phyloP scores from a whole-genome alignment of 2,797 vertebrate species.

The Melanogrammus aeglefinus region DNA sequence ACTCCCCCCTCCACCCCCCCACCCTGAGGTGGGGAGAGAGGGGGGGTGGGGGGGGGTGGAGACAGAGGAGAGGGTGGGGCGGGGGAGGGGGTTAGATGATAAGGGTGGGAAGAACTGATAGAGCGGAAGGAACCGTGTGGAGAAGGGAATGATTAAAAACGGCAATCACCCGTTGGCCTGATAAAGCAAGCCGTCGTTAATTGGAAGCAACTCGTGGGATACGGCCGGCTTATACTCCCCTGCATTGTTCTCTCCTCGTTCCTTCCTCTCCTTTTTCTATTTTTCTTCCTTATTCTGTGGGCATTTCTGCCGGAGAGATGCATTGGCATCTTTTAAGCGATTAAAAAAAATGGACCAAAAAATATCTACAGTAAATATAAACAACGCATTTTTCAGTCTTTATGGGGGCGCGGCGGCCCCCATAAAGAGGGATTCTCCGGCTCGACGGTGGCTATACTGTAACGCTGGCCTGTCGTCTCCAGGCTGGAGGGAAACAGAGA shows the following conservation, averaged over 20 bases:
- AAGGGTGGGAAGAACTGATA: conserved; percentile 74
- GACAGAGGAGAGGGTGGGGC: conserved; percentile 29
- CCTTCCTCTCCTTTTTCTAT: conserved; percentile 10
- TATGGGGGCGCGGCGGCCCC: conserved; percentile 13
- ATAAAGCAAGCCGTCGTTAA: conserved; percentile 87
- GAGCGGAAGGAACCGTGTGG: conserved; percentile 67
- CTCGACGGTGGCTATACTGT: conserved; percentile 18
- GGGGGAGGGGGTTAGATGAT: conserved; percentile 66
- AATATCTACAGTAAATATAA: conserved; percentile 5
- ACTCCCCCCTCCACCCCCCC: too few relatives aligned
- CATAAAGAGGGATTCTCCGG: conserved; percentile 1
- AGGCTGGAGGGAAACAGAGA: conserved; percentile 30
- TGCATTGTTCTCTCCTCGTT: conserved; percentile 55
- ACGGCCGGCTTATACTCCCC: conserved; percentile 62
- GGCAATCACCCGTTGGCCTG: conserved; percentile 83
- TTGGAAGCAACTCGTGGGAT: conserved; percentile 84
- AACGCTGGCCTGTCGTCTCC: conserved; percentile 17
- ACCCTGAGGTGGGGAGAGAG: not conserved
- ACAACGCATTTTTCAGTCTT: conserved; percentile 29
- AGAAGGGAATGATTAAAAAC: conserved; percentile 88
- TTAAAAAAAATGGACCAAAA: conserved; percentile 25
- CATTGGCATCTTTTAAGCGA: conserved; percentile 34
- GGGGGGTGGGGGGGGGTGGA: not conserved
- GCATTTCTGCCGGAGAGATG: conserved; percentile 40
- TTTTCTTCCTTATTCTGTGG: conserved; percentile 33